A percentile compares a stretch with the other conserved stretches of the same genome.
phyloP scores from a whole-genome alignment of 2,797 vertebrate genomes.

The Kryptopterus vitreolus region DNA sequence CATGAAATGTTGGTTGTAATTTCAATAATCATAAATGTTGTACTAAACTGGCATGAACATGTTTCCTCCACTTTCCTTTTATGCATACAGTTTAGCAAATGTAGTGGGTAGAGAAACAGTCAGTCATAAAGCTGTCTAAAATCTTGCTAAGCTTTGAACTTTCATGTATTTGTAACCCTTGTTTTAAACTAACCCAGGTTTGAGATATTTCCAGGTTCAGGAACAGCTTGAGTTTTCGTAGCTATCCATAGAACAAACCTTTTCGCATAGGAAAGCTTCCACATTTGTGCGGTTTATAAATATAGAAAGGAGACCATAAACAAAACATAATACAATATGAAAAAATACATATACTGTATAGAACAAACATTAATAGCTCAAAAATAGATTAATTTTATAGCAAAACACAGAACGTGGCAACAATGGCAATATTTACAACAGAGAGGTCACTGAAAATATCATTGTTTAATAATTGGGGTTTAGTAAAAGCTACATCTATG shows the following conservation, averaged over 20 bases:
- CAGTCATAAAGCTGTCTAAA: not conserved
- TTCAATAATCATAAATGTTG: not conserved
- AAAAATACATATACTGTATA: not conserved
- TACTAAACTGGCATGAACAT: not conserved
- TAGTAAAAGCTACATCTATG: not conserved
- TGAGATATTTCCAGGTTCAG: not conserved
- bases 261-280: not conserved
- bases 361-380: not conserved
- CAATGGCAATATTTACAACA: not conserved
- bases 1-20: not conserved
- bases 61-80: not conserved
- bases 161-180: not conserved
- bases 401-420: not conserved
- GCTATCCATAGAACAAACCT: not conserved
- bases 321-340: not conserved
- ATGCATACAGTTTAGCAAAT: not conserved
- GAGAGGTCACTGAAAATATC: not conserved
- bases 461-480: not conserved
- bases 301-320: not conserved
- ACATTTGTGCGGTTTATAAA: not conserved
- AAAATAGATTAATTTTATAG: too few relatives aligned
- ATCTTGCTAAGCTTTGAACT: not conserved
- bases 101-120: not conserved
- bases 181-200: not conserved
- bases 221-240: not conserved